Evolutionary conservation across 2,797 vertebrate genomes (phyloP).

Genomic region (Sebastes diaconus): DNA sequence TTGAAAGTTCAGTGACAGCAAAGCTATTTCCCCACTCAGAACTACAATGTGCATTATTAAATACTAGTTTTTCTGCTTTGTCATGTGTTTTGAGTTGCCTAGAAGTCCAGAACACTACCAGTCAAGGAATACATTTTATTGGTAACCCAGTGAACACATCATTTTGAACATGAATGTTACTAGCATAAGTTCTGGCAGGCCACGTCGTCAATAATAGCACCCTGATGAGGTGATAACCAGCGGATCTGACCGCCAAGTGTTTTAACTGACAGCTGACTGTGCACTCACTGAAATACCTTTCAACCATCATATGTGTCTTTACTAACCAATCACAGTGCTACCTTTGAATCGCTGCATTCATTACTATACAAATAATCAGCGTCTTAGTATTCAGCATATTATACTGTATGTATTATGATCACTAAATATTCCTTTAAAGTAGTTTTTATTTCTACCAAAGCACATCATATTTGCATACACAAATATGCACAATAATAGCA

Average conservation of each 20-base stretch:
- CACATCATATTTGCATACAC: neutral
- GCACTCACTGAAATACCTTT: neutral
- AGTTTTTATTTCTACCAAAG: neutral
- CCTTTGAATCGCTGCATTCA: neutral
- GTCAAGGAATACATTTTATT: neutral
- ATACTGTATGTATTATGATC: neutral
- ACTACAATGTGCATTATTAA: neutral
- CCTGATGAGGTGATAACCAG: neutral
- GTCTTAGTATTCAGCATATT: neutral
- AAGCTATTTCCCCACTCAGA: neutral
- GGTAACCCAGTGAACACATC: neutral
- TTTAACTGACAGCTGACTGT: neutral
- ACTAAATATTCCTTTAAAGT: neutral
- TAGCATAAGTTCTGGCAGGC: neutral
- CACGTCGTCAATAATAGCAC: neutral
- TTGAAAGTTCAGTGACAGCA: neutral
- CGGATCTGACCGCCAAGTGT: neutral
- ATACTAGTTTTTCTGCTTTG: neutral
- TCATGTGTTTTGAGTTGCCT: neutral
- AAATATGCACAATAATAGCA: neutral
- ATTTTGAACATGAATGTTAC: neutral
- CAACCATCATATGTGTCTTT: neutral
- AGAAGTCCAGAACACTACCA: neutral
- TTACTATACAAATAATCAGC: neutral
- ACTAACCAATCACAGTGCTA: neutral